A percentile compares a stretch with the other conserved stretches of the same genome.
These are phyloP conservation scores for Arrhopalites spinosus DNA, from an alignment of 2,888 invertebrate species.

Conservation along the genomic window DNA sequence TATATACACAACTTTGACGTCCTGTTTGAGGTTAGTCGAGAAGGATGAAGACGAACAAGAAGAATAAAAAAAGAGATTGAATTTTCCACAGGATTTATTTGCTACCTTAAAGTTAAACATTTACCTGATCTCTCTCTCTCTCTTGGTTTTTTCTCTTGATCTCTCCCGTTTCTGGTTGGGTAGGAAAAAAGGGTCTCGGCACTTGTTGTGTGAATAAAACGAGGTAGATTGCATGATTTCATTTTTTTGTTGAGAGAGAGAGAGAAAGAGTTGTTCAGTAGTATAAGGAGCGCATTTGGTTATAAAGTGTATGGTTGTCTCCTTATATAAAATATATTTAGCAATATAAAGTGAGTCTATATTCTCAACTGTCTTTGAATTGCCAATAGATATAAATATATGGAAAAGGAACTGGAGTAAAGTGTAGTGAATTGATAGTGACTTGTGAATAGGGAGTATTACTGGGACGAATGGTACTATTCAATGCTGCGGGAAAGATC, in stretches of 20 bases:
- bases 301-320: too few relatives aligned
- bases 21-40: constrained; percentile 11
- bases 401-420: background rate
- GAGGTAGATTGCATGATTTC: constrained; percentile 4
- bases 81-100: constrained; percentile 18
- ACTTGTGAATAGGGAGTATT: background rate
- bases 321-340: too few relatives aligned
- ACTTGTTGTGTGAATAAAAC: constrained; percentile 1
- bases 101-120: constrained; percentile 3
- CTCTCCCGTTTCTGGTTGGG: background rate
- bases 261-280: background rate
- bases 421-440: background rate
- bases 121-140: constrained; percentile 1
- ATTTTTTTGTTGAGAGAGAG: background rate
- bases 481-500: constrained; percentile 40
- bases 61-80: constrained; percentile 3
- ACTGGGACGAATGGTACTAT: constrained; percentile 10
- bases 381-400: background rate
- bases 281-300: background rate
- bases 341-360: too few relatives aligned
- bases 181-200: background rate
- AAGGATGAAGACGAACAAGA: background rate
- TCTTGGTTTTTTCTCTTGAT: background rate
- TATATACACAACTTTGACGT: background rate
- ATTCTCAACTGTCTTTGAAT: constrained; percentile 4